Percentiles rank a stretch among this genome's conserved stretches.
Conservation (phyloP, 2,888 invertebrate genomes). For the Mantis religiosa region DNA sequence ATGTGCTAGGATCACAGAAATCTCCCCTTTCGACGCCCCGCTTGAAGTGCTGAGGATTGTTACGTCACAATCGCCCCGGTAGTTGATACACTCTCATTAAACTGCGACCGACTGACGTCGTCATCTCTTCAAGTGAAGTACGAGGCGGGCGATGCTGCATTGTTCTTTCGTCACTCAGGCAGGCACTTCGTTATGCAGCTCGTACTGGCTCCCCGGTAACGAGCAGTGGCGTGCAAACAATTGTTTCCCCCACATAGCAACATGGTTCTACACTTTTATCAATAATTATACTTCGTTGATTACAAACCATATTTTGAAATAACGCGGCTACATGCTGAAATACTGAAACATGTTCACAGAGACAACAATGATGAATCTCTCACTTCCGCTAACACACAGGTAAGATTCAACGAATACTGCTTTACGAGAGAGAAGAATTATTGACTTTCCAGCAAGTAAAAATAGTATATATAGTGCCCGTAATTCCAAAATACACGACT, state of each 20-base stretch:
- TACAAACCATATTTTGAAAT: neutral
- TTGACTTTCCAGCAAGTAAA: no score
- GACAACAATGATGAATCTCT: no score
- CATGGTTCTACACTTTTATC: neutral
- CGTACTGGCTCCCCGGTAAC: neutral
- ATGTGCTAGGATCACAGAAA: neutral
- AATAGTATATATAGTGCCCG: no score
- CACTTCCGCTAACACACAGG: no score
- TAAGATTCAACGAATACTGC: no score
- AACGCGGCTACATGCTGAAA: neutral
- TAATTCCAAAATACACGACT: no score
- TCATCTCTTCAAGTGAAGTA: neutral
- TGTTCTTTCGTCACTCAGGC: neutral
- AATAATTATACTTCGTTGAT: neutral
- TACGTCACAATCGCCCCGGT: neutral
- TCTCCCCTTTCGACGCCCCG: neutral
- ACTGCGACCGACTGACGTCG: neutral
- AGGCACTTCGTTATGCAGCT: neutral
- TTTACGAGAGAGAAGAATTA: no score
- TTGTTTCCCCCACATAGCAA: neutral
- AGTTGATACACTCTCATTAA: neutral
- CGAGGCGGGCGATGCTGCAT: neutral
- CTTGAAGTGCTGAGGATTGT: neutral
- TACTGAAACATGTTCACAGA: no score
- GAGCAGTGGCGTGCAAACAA: neutral